Percentiles rank a stretch among this genome's conserved stretches.
Conservation (phyloP, 1,140 invertebrate genomes). For the Pararge aegeria region DNA sequence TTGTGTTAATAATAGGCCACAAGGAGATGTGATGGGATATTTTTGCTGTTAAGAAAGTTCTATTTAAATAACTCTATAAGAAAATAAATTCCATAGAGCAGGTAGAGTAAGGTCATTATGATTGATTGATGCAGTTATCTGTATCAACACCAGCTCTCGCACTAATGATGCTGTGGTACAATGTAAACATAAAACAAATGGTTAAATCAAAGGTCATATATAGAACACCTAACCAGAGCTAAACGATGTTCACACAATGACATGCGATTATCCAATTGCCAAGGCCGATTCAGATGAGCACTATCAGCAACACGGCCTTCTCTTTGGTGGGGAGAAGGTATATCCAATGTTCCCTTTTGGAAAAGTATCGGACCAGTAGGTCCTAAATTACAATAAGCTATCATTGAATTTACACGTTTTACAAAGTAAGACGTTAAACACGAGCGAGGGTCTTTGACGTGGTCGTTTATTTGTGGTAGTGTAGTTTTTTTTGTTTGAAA, state of each 20-base stretch:
- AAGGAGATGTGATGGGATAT: too few species aligned
- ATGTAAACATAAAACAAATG: slow-evolving; percentile 2
- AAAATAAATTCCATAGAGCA: too few species aligned
- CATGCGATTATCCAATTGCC: slow-evolving; percentile 47
- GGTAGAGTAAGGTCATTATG: too few species aligned
- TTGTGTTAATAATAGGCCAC: too few species aligned
- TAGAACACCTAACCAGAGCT: slow-evolving; percentile 16
- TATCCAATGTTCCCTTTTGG: background rate
- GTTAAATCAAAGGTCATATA: slow-evolving; percentile 16
- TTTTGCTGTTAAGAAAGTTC: too few species aligned
- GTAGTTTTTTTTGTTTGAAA: too few species aligned
- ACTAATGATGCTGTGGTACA: background rate
- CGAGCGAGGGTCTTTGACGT: too few species aligned
- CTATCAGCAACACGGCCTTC: background rate
- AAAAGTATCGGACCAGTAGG: background rate
- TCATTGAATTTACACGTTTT: too few species aligned
- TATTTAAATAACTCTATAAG: too few species aligned
- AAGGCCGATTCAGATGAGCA: slow-evolving; percentile 47
- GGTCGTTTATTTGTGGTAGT: too few species aligned
- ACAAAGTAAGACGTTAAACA: too few species aligned
- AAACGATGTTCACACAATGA: slow-evolving; percentile 26
- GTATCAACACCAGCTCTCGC: background rate
- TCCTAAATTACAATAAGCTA: too few species aligned
- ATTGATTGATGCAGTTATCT: background rate
- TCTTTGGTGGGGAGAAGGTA: background rate